A percentile compares a stretch with the other conserved stretches of the same genome.
Conservation (phyloP, 2,797 vertebrate species). For the Meda fulgida region DNA sequence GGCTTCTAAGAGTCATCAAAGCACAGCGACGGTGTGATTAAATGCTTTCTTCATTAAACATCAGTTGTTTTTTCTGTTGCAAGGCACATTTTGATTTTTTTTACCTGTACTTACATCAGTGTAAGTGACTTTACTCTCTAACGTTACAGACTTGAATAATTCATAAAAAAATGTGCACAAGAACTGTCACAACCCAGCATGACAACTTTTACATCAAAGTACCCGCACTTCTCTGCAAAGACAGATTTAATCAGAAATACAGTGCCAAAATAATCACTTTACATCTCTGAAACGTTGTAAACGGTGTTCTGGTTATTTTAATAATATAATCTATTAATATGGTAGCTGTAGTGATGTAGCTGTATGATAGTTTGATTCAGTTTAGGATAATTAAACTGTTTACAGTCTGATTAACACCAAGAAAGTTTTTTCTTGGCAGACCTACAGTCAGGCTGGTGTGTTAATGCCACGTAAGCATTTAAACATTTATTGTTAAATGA, state of each 20-base stretch:
- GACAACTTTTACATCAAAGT: conserved; percentile 22
- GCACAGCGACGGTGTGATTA: not conserved
- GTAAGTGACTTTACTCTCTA: conserved; percentile 28
- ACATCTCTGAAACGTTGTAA: conserved; percentile 30
- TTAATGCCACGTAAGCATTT: conserved; percentile 25
- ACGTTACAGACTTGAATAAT: conserved; percentile 41
- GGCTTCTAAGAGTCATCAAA: conserved; percentile 32
- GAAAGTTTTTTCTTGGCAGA: not conserved
- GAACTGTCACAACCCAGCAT: conserved; percentile 28
- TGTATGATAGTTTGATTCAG: no score
- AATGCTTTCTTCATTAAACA: conserved; percentile 16
- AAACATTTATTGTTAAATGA: conserved; percentile 10
- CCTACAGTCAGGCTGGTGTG: conserved; percentile 21
- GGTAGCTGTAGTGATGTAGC: conserved; percentile 4
- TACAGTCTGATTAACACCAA: not conserved
- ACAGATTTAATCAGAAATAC: conserved; percentile 4
- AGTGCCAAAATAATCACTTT: conserved; percentile 24
- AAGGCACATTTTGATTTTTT: conserved; percentile 58
- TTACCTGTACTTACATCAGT: conserved; percentile 36
- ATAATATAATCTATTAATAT: conserved; percentile 11
- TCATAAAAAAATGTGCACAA: conserved; percentile 38
- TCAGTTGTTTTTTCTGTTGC: conserved; percentile 33
- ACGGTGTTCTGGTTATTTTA: conserved; percentile 26
- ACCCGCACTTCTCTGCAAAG: conserved; percentile 31
- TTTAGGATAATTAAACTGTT: conserved; percentile 23